Evolutionary conservation across 2,797 vertebrate genomes (phyloP).

Genomic region (Cottoperca gobio): DNA sequence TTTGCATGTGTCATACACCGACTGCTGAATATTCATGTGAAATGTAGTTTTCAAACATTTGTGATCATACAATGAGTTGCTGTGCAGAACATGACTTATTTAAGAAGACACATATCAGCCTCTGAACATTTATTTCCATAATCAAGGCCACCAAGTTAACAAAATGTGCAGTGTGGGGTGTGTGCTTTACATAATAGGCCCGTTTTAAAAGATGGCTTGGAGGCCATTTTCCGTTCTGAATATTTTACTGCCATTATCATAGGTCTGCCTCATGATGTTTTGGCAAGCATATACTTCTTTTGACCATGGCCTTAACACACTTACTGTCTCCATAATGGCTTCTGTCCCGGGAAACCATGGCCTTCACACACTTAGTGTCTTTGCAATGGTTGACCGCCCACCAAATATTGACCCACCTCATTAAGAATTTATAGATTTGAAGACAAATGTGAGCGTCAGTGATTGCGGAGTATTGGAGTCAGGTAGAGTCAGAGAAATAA

Average conservation of each 20-base stretch:
- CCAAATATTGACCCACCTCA: neutral
- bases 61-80: neutral
- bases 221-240: conserved; percentile 17
- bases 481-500: neutral
- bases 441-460: neutral
- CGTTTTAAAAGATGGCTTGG: neutral
- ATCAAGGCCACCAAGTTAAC: conserved; percentile 14
- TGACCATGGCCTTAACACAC: conserved; percentile 8
- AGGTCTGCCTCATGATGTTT: neutral
- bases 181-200: conserved; percentile 2
- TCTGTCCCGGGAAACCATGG: neutral
- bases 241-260: conserved; percentile 4
- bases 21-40: conserved; percentile 11
- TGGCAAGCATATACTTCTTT: conserved; percentile 3
- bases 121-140: conserved; percentile 29
- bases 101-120: neutral
- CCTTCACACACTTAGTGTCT: neutral
- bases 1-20: neutral
- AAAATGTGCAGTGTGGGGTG: neutral
- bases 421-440: neutral
- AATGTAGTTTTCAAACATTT: neutral
- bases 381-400: neutral
- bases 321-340: neutral
- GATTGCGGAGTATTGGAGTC: neutral
- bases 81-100: conserved; percentile 8